These are phyloP conservation scores for Deroplatys truncata DNA, from an alignment of 2,888 invertebrate genomes.

Conservation along the genomic window DNA sequence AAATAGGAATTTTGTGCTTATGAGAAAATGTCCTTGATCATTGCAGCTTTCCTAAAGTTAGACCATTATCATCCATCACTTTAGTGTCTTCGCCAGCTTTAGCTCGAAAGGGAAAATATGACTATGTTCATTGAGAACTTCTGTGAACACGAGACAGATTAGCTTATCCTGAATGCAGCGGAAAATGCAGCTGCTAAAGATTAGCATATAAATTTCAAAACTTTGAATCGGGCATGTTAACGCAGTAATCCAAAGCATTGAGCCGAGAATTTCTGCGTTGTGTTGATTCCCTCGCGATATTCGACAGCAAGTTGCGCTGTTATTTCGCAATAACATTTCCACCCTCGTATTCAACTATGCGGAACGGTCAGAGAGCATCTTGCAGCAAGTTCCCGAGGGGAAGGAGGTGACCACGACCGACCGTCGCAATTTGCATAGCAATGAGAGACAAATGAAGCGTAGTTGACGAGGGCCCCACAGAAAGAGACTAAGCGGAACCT, in stretches of 20 bases:
- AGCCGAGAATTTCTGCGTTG: not conserved
- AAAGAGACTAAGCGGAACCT: not conserved
- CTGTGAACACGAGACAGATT: too few species aligned
- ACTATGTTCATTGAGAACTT: too few species aligned
- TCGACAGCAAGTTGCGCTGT: not conserved
- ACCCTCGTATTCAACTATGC: not conserved
- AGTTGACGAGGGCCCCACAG: not conserved
- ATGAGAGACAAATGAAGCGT: slow-evolving; percentile 21
- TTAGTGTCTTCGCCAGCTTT: too few species aligned
- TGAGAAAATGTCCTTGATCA: too few species aligned
- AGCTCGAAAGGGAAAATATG: too few species aligned
- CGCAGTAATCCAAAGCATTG: not conserved
- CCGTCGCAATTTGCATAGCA: slow-evolving; percentile 22
- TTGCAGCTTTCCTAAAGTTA: too few species aligned
- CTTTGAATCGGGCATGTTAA: not conserved
- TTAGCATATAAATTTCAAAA: not conserved
- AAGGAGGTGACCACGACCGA: not conserved
- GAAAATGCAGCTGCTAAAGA: not conserved
- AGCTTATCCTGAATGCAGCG: not conserved
- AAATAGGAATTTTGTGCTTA: too few species aligned
- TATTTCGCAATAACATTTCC: not conserved
- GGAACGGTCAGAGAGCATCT: not conserved
- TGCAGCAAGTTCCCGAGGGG: not conserved
- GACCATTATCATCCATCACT: too few species aligned
- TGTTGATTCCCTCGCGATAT: not conserved